These are phyloP conservation scores for Ochlodes sylvanus DNA, from an alignment of 2,888 invertebrate genomes.

Conservation along the genomic window DNA sequence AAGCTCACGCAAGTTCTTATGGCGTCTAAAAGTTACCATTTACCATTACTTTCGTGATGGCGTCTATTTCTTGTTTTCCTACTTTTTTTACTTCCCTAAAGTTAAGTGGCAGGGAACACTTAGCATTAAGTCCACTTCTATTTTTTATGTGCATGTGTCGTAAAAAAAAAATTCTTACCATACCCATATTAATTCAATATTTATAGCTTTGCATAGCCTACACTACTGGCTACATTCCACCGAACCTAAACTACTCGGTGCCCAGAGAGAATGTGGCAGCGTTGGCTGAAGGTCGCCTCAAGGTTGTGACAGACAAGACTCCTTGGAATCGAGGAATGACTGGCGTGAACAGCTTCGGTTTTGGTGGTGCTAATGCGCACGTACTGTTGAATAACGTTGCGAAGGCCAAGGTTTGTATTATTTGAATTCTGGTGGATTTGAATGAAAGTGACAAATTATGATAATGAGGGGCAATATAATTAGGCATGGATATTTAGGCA, in stretches of 20 bases:
- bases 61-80: too few relatives aligned
- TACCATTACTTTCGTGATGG: too few relatives aligned
- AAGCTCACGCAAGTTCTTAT: too few relatives aligned
- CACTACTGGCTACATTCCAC: slow-evolving; percentile 91
- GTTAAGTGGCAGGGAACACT: too few relatives aligned
- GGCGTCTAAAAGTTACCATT: too few relatives aligned
- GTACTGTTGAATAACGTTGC: slow-evolving; percentile 86
- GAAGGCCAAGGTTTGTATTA: slow-evolving; percentile 78
- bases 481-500: too few relatives aligned
- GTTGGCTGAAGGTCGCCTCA: slow-evolving; percentile 85
- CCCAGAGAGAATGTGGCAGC: slow-evolving; percentile 87
- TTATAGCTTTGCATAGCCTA: slow-evolving; percentile 90
- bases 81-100: too few relatives aligned
- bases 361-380: slow-evolving; percentile 95
- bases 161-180: too few relatives aligned
- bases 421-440: background rate
- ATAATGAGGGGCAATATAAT: too few relatives aligned
- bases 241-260: slow-evolving; percentile 91
- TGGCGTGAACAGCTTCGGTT: slow-evolving; percentile 96
- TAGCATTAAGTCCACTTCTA: too few relatives aligned
- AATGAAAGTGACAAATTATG: too few relatives aligned
- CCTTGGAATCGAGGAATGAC: slow-evolving; percentile 90
- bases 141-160: too few relatives aligned
- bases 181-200: background rate
- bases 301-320: slow-evolving; percentile 90